phyloP scores from a whole-genome alignment of 2,888 invertebrate species.

The Ormia ochracea region DNA sequence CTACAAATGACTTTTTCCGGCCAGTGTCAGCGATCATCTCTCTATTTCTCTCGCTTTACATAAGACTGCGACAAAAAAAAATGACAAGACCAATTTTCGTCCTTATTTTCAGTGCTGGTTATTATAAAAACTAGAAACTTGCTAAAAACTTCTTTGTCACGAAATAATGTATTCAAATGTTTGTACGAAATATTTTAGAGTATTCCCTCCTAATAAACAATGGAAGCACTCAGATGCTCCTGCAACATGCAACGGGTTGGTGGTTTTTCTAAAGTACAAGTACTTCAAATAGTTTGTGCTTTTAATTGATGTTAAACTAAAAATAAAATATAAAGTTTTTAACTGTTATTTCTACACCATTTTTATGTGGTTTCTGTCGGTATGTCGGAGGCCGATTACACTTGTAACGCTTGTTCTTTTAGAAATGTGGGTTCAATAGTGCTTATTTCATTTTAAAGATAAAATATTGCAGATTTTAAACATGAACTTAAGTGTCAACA shows the following conservation, averaged over 20 bases:
- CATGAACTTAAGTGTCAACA: slow-evolving; percentile 13
- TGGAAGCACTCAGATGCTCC: neutral
- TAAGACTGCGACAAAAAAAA: neutral
- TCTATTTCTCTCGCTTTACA: too few relatives aligned
- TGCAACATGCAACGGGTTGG: slow-evolving; percentile 21
- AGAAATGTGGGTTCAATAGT: neutral
- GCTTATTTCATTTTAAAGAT: neutral
- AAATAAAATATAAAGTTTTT: slow-evolving; percentile 13
- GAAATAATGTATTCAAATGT: neutral
- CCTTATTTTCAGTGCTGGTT: neutral
- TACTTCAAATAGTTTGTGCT: slow-evolving; percentile 47
- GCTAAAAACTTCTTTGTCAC: slow-evolving; percentile 22
- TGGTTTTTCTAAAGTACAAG: slow-evolving; percentile 2
- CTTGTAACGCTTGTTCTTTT: neutral
- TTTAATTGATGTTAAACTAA: slow-evolving; percentile 47
- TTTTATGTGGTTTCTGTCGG: slow-evolving; percentile 3
- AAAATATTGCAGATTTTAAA: slow-evolving; percentile 25
- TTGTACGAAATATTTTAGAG: neutral
- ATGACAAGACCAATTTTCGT: neutral
- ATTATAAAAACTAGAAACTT: neutral
- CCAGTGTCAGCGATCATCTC: too few relatives aligned
- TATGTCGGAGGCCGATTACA: neutral
- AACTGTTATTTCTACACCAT: slow-evolving; percentile 21
- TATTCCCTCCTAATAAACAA: slow-evolving; percentile 15
- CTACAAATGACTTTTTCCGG: too few relatives aligned